Evolutionary conservation across 2,888 invertebrate species (phyloP).

Genomic region (Noctua pronuba): DNA sequence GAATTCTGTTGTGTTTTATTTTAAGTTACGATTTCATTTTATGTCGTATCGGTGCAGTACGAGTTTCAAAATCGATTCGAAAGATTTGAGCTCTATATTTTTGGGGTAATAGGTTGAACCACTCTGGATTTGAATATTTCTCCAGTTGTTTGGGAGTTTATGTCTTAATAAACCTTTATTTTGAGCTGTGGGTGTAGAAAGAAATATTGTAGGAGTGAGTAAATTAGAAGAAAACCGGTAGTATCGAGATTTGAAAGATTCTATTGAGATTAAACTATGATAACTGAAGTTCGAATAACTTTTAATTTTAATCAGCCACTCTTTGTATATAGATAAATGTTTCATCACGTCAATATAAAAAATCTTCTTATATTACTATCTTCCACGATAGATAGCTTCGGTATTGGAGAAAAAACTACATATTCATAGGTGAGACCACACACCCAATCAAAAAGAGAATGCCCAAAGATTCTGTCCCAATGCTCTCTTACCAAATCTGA

Average conservation of each 20-base stretch:
- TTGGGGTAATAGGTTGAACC: slow-evolving; percentile 45
- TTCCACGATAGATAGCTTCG: neutral
- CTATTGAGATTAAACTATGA: slow-evolving; percentile 35
- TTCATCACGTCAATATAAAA: neutral
- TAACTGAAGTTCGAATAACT: slow-evolving; percentile 5
- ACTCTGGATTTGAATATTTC: slow-evolving; percentile 61
- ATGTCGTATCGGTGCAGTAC: slow-evolving; percentile 41
- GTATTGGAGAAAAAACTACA: neutral
- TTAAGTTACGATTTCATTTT: slow-evolving; percentile 65
- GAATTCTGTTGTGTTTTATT: slow-evolving; percentile 73
- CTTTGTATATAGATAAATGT: neutral
- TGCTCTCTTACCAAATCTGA: slow-evolving; percentile 22
- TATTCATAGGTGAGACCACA: slow-evolving; percentile 11
- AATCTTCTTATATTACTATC: neutral
- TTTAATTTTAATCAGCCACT: neutral
- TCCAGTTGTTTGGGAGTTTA: slow-evolving; percentile 53
- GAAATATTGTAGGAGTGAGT: slow-evolving; percentile 26
- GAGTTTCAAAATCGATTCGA: slow-evolving; percentile 56
- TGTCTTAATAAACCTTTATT: slow-evolving; percentile 57
- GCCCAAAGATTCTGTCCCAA: slow-evolving; percentile 8
- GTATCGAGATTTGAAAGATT: slow-evolving; percentile 32
- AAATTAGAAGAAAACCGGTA: slow-evolving; percentile 45
- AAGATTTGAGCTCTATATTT: slow-evolving; percentile 48
- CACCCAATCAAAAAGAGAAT: neutral
- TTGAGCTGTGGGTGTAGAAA: slow-evolving; percentile 27